Conservation (phyloP, 2,888 invertebrate species). For the Odiellus spinosus region DNA sequence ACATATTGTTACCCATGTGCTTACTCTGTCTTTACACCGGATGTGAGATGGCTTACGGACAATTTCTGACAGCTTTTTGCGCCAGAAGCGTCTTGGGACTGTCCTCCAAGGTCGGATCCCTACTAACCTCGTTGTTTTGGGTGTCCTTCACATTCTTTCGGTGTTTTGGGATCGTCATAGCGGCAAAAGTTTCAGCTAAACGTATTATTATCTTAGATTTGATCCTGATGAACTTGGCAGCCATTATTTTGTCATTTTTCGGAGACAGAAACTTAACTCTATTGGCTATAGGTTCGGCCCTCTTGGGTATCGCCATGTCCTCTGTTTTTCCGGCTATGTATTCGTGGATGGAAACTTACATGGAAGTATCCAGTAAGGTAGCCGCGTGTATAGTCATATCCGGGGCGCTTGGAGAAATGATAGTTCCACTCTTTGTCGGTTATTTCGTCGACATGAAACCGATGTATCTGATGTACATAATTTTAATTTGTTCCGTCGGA, state of each 20-base stretch:
- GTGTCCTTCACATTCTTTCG: conserved; percentile 31
- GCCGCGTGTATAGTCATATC: conserved; percentile 15
- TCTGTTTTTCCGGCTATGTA: conserved; percentile 16
- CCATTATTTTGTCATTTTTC: conserved; percentile 5
- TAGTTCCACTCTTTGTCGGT: conserved; percentile 16
- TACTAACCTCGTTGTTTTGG: conserved; percentile 32
- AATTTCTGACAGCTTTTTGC: conserved; percentile 30
- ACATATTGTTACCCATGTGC: conserved; percentile 2
- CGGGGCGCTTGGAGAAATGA: conserved; percentile 17
- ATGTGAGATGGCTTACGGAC: conserved; percentile 33
- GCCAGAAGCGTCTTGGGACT: conserved; percentile 24
- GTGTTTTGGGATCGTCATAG: conserved; percentile 27
- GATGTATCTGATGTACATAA: conserved; percentile 10
- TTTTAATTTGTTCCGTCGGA: not conserved
- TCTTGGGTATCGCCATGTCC: conserved; percentile 14
- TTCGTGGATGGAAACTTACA: conserved; percentile 13
- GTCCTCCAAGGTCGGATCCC: conserved; percentile 13
- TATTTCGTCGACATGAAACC: conserved; percentile 16
- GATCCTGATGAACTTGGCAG: conserved; percentile 9
- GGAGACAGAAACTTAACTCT: conserved; percentile 2
- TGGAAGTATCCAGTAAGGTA: conserved; percentile 14
- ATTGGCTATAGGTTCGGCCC: conserved; percentile 11
- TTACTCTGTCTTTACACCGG: conserved; percentile 28
- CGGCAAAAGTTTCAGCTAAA: conserved; percentile 9
- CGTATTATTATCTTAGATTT: conserved; percentile 9